A percentile compares a stretch with the other conserved stretches of the same genome.
Evolutionary conservation across 2,113 vertebrate genomes (phyloP).

Genomic region (Lutjanus erythropterus): DNA sequence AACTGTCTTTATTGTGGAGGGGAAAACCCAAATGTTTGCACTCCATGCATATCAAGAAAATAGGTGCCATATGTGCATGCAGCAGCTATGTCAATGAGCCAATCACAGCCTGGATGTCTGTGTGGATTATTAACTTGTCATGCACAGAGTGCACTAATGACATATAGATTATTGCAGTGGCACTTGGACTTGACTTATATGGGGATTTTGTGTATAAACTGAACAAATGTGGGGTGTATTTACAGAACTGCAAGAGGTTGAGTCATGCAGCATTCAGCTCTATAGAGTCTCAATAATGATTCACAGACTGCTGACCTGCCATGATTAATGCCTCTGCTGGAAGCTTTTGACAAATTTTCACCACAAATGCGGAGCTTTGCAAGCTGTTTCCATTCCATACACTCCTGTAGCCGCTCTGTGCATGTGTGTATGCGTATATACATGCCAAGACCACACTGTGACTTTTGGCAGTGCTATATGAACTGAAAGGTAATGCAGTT

Average conservation of each 20-base stretch:
- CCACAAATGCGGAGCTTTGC: slow-evolving; percentile 35
- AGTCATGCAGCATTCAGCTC: slow-evolving; percentile 50
- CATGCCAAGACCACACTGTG: slow-evolving; percentile 51
- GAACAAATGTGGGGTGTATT: slow-evolving; percentile 18
- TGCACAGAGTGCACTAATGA: slow-evolving; percentile 9
- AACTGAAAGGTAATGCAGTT: slow-evolving; percentile 36
- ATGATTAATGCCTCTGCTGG: slow-evolving; percentile 63
- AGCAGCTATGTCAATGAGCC: slow-evolving; percentile 2
- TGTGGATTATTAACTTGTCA: slow-evolving; percentile 23
- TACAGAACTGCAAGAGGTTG: slow-evolving; percentile 30
- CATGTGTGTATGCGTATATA: slow-evolving; percentile 13
- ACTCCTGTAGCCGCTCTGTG: slow-evolving; percentile 10
- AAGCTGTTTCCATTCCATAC: slow-evolving; percentile 34
- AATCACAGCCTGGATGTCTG: slow-evolving; percentile 1
- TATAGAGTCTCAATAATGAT: slow-evolving; percentile 45
- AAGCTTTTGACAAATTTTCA: slow-evolving; percentile 54
- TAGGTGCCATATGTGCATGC: slow-evolving; percentile 48
- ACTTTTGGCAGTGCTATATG: slow-evolving; percentile 22
- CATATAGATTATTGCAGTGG: slow-evolving; percentile 11
- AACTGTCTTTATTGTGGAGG: slow-evolving; percentile 24
- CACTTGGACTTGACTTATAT: slow-evolving; percentile 10
- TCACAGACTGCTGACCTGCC: slow-evolving; percentile 64
- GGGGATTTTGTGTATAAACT: slow-evolving; percentile 1
- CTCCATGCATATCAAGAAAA: slow-evolving; percentile 28
- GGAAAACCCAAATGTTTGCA: slow-evolving; percentile 1